A percentile compares a stretch with the other conserved stretches of the same genome.
phyloP scores from a whole-genome alignment of 1,140 invertebrate species.

The Lanistes nyassanus region DNA sequence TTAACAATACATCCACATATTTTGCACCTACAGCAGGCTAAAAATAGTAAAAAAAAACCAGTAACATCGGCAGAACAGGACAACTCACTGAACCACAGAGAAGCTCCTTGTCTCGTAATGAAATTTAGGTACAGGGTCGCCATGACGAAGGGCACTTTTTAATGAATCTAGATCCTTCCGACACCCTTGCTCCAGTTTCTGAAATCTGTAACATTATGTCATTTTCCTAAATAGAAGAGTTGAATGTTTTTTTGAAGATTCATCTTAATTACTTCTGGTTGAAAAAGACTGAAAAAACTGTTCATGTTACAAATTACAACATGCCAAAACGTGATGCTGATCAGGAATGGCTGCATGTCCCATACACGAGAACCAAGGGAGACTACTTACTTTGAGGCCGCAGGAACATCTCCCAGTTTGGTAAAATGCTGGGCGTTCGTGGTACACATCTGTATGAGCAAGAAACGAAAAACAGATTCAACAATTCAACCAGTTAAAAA shows the following conservation, averaged over 20 bases:
- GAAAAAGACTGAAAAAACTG: too few species aligned
- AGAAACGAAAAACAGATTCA: conserved; percentile 21
- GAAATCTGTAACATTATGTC: conserved; percentile 72
- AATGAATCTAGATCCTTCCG: conserved; percentile 91
- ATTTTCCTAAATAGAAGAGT: too few species aligned
- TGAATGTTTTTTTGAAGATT: too few species aligned
- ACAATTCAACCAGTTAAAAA: not conserved
- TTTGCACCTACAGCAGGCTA: too few species aligned
- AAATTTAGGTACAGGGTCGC: conserved; percentile 80
- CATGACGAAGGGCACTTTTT: conserved; percentile 75
- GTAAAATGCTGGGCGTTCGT: conserved; percentile 89
- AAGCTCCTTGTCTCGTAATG: conserved; percentile 93
- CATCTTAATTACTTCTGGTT: too few species aligned
- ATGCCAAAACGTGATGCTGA: too few species aligned
- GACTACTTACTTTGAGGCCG: conserved; percentile 75
- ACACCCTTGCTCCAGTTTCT: conserved; percentile 83
- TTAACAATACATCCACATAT: too few species aligned
- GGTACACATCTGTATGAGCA: conserved; percentile 78
- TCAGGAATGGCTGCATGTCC: too few species aligned
- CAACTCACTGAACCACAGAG: conserved; percentile 85
- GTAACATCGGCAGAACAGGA: too few species aligned
- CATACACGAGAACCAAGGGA: too few species aligned
- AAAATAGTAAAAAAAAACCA: too few species aligned
- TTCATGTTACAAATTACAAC: too few species aligned
- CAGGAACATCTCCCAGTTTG: conserved; percentile 91